Evolutionary conservation across 2,797 vertebrate species (phyloP).

Genomic region (Enteromius treurensis): DNA sequence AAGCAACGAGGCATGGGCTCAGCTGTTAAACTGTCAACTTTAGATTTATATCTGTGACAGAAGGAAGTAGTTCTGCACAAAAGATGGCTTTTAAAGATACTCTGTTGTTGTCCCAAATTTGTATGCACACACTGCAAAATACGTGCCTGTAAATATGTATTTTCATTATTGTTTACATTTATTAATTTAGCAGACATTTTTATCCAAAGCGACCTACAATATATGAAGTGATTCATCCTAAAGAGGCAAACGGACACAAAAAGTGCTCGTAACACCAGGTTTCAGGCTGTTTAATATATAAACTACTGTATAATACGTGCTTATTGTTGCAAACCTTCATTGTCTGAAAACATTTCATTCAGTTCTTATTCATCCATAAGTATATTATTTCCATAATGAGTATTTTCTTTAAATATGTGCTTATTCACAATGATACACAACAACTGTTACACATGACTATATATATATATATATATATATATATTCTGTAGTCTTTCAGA

Average conservation of each 20-base stretch:
- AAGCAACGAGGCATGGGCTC: too few relatives aligned
- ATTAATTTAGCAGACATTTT: too few relatives aligned
- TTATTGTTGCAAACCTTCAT: neutral
- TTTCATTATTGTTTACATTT: too few relatives aligned
- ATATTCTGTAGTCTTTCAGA: neutral
- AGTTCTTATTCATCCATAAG: too few relatives aligned
- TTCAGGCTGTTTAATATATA: neutral
- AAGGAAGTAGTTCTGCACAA: neutral
- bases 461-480: too few relatives aligned
- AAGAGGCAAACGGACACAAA: neutral
- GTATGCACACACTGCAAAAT: too few relatives aligned
- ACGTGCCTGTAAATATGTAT: too few relatives aligned
- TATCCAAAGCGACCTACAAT: neutral
- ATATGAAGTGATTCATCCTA: neutral
- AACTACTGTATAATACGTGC: neutral
- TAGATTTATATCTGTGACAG: too few relatives aligned
- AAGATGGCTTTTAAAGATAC: too few relatives aligned
- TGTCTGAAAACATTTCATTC: neutral
- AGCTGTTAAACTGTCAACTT: too few relatives aligned
- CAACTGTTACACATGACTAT: constrained; percentile 15
- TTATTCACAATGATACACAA: neutral
- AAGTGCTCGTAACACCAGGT: neutral
- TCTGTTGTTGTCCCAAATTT: too few relatives aligned
- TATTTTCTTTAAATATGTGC: neutral
- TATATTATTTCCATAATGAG: neutral